phyloP scores from a whole-genome alignment of 2,113 vertebrate genomes.

The Carollia perspicillata region DNA sequence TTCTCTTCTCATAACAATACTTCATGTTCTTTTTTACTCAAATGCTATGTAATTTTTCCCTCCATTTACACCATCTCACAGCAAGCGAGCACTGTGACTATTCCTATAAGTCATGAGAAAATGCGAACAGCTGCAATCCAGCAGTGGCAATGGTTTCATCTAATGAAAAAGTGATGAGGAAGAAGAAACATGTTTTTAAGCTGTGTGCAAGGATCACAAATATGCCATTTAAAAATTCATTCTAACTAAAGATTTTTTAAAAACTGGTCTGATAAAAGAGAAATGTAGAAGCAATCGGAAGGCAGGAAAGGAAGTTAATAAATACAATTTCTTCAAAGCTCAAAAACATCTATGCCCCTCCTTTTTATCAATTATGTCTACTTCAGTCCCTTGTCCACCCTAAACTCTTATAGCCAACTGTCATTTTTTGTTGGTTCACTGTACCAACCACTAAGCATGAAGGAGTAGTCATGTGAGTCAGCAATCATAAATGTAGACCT shows the following conservation, averaged over 20 bases:
- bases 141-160: background rate
- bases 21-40: background rate
- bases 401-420: background rate
- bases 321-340: background rate
- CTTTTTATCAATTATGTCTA: background rate
- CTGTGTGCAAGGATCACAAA: background rate
- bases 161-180: background rate
- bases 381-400: background rate
- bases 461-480: background rate
- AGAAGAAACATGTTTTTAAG: conserved; percentile 7
- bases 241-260: background rate
- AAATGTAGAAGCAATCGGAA: background rate
- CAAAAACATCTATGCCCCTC: background rate
- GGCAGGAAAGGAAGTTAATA: background rate
- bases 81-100: background rate
- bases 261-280: background rate
- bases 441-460: background rate
- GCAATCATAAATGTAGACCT: background rate
- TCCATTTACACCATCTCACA: background rate
- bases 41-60: background rate
- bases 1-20: background rate
- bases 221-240: background rate
- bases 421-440: background rate
- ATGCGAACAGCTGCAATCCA: background rate
- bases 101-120: background rate